These are phyloP conservation scores for Scolanthus callimorphus DNA, from an alignment of 92 coral and sea anemone genomes.

Conservation along the genomic window DNA sequence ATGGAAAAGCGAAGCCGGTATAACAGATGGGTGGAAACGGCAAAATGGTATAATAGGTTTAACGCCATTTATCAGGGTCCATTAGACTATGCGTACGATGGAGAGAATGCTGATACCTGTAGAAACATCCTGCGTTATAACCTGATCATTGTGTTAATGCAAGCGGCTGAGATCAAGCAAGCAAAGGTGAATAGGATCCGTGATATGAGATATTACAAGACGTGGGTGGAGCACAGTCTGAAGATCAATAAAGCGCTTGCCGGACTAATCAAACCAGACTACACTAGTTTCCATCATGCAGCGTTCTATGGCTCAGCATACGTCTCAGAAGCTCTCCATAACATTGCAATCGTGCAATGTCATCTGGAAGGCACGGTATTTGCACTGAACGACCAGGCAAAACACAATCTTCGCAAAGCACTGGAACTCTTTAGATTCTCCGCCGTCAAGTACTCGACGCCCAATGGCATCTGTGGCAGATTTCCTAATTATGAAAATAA, in stretches of 20 bases:
- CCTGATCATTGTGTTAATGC: constrained; percentile 52
- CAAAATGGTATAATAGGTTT: constrained; percentile 44
- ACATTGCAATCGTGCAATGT: constrained; percentile 27
- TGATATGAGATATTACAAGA: constrained; percentile 42
- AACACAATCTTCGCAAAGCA: constrained; percentile 19
- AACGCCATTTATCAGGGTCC: constrained; percentile 42
- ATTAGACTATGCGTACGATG: constrained; percentile 8
- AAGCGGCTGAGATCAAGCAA: constrained; percentile 21
- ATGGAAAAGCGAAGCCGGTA: background rate
- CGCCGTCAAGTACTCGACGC: constrained; percentile 48
- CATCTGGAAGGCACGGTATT: constrained; percentile 39
- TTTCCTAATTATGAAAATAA: constrained; percentile 18
- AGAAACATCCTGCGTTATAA: constrained; percentile 42
- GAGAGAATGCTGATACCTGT: constrained; percentile 47
- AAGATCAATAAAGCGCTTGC: constrained; percentile 33
- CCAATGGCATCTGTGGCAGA: constrained; percentile 46
- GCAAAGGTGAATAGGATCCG: constrained; percentile 37
- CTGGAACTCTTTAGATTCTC: constrained; percentile 23
- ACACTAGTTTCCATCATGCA: no score
- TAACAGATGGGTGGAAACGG: constrained; percentile 7
- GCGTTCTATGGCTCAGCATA: constrained; percentile 52
- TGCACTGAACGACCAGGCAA: constrained; percentile 1
- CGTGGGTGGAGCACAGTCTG: no score
- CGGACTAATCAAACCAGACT: constrained; percentile 51
- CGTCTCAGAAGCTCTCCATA: constrained; percentile 48